Percentiles rank a stretch among this genome's conserved stretches.
These are phyloP conservation scores for Aethes cnicana DNA, from an alignment of 2,888 invertebrate species.

Conservation along the genomic window DNA sequence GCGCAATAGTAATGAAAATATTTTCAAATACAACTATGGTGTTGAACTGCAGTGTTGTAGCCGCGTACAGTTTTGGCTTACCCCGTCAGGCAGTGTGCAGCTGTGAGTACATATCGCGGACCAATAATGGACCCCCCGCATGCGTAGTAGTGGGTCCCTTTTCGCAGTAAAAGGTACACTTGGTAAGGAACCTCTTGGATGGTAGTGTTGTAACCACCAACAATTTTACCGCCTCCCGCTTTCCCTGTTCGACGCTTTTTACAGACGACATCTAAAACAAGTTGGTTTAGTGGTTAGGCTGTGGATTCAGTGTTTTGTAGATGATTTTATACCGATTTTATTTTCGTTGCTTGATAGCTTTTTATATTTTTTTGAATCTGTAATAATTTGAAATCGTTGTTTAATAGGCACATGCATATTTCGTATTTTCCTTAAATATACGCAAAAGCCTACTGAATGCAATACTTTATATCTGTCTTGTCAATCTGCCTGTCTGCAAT, in stretches of 20 bases:
- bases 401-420: slow-evolving; percentile 7
- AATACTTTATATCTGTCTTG: slow-evolving; percentile 27
- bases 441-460: too few species aligned
- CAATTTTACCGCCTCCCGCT: slow-evolving; percentile 51
- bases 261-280: slow-evolving; percentile 48
- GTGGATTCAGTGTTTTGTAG: too few species aligned
- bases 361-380: too few species aligned
- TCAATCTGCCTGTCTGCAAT: slow-evolving; percentile 20
- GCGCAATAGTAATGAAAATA: too few species aligned
- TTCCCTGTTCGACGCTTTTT: slow-evolving; percentile 34
- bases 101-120: slow-evolving; percentile 60
- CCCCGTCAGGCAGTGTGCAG: slow-evolving; percentile 74
- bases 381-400: too few species aligned
- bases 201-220: slow-evolving; percentile 65
- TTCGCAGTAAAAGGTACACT: slow-evolving; percentile 57
- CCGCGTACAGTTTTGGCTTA: slow-evolving; percentile 38
- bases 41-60: too few species aligned
- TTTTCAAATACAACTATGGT: too few species aligned
- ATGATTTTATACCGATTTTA: too few species aligned
- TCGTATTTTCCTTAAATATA: slow-evolving; percentile 12
- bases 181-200: slow-evolving; percentile 65
- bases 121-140: slow-evolving; percentile 76
- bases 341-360: too few species aligned
- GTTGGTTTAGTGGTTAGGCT: too few species aligned
- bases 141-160: slow-evolving; percentile 51